These are phyloP conservation scores for Leptarthrus brevirostris DNA, from an alignment of 2,888 invertebrate species.

Conservation along the genomic window DNA sequence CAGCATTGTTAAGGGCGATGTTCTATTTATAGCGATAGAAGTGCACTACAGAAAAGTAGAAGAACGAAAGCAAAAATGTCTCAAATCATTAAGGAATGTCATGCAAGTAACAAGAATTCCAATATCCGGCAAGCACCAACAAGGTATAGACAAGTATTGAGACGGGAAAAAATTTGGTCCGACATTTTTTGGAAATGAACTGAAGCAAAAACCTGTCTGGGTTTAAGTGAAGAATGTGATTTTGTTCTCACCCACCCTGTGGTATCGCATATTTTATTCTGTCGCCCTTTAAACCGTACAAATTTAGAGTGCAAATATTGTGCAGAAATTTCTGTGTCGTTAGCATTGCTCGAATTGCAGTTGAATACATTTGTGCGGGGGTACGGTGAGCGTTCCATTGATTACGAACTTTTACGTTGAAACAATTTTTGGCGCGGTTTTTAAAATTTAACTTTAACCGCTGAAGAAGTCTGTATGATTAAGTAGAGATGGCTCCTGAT, in stretches of 20 bases:
- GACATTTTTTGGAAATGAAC: conserved; percentile 10
- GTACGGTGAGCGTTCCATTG: no score
- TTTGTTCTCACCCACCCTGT: conserved; percentile 5
- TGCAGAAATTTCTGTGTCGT: no score
- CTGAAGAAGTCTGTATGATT: no score
- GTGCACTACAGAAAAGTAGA: not conserved
- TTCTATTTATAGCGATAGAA: not conserved
- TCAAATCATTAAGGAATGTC: conserved; percentile 52
- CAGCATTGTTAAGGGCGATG: not conserved
- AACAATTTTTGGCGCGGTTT: no score
- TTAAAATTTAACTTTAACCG: no score
- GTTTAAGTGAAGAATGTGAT: conserved; percentile 26
- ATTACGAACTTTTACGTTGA: no score
- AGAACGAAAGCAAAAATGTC: conserved; percentile 43
- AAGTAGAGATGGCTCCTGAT: no score
- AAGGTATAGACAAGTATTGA: not conserved
- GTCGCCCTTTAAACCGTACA: no score
- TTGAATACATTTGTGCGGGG: no score
- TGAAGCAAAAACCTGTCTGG: not conserved
- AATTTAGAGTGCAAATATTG: no score
- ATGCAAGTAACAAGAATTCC: conserved; percentile 52
- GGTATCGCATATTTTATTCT: no score
- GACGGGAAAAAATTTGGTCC: not conserved
- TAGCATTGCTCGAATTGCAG: no score
- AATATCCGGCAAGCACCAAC: conserved; percentile 31